Evolutionary conservation across 2,888 invertebrate species (phyloP).

Genomic region (Callosobruchus maculatus): DNA sequence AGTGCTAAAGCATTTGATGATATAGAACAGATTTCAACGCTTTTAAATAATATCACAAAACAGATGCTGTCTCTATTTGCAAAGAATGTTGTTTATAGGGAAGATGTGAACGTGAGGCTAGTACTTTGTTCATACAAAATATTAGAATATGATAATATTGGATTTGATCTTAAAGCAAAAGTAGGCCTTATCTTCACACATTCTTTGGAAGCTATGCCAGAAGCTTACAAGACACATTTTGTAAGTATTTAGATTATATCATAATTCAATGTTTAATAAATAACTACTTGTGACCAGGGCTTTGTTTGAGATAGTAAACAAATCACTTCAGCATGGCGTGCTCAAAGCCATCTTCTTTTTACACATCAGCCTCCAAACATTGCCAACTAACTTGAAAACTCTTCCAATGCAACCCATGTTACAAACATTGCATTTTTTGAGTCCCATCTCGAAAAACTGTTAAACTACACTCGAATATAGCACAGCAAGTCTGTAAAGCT

Average conservation of each 20-base stretch:
- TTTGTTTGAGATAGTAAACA: no score
- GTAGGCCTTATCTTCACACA: slow-evolving; percentile 57
- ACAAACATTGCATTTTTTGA: no score
- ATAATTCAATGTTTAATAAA: no score
- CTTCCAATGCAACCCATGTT: no score
- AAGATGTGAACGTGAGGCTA: slow-evolving; percentile 23
- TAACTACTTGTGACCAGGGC: no score
- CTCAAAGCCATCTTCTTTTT: no score
- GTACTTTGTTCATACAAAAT: slow-evolving; percentile 31
- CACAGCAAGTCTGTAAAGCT: no score
- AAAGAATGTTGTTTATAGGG: slow-evolving; percentile 20
- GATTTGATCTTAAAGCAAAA: slow-evolving; percentile 65
- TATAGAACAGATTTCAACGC: slow-evolving; percentile 21
- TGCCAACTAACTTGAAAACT: no score
- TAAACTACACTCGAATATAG: no score
- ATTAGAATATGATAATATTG: slow-evolving; percentile 50
- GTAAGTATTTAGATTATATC: slow-evolving; percentile 26
- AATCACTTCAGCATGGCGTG: no score
- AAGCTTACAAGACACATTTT: slow-evolving; percentile 26
- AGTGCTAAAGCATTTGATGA: slow-evolving; percentile 12
- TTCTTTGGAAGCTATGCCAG: slow-evolving; percentile 46
- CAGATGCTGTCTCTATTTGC: slow-evolving; percentile 27
- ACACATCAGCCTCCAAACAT: no score
- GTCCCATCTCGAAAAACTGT: no score
- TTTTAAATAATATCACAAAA: slow-evolving; percentile 27